phyloP scores from a whole-genome alignment of 1,140 invertebrate species.

The Helicorthomorpha holstii region DNA sequence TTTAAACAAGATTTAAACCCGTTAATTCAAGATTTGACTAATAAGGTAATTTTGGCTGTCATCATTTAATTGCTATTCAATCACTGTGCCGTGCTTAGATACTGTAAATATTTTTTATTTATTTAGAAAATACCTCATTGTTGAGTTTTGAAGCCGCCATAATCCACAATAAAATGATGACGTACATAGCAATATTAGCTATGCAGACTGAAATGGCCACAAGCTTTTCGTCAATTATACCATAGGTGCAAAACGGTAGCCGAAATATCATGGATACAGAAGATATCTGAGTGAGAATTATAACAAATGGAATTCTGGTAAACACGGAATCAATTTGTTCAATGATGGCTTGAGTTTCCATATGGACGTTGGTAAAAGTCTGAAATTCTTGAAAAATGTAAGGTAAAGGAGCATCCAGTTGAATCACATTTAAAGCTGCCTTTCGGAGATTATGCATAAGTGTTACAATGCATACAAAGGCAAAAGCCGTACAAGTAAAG shows the following conservation, averaged over 20 bases:
- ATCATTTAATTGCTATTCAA: no score
- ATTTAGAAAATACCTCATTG: no score
- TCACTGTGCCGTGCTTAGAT: no score
- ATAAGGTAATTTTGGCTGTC: no score
- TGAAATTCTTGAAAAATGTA: neutral
- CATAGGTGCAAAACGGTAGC: neutral
- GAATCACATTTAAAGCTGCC: neutral
- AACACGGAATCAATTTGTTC: neutral
- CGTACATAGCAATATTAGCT: neutral
- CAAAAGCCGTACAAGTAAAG: neutral
- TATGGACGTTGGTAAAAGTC: neutral
- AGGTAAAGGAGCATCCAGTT: neutral
- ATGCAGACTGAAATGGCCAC: neutral
- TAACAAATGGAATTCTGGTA: neutral
- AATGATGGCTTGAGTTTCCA: neutral
- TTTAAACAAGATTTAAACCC: no score
- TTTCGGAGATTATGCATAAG: neutral
- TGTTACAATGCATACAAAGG: neutral
- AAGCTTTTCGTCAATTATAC: neutral
- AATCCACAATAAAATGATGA: neutral
- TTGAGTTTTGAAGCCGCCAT: neutral
- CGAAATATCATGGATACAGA: neutral
- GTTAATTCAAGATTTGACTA: no score
- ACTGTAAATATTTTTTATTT: no score
- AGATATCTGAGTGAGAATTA: neutral